Percentiles rank a stretch among this genome's conserved stretches.
Evolutionary conservation across 2,888 invertebrate species (phyloP).

Genomic region (Macrophya alboannulata): DNA sequence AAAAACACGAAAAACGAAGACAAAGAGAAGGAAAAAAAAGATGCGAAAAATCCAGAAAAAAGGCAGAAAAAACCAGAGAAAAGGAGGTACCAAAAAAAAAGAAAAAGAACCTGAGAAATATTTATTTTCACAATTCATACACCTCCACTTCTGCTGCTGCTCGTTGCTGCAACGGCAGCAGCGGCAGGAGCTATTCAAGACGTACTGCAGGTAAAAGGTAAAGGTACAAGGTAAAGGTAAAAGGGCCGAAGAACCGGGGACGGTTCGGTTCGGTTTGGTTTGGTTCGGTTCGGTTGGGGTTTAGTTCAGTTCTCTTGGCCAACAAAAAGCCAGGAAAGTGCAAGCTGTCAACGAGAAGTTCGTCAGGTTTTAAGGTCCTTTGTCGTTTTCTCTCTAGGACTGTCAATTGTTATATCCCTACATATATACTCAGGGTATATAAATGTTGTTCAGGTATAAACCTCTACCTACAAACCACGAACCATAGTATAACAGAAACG

Average conservation of each 20-base stretch:
- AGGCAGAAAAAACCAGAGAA: neutral
- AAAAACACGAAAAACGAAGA: too few species aligned
- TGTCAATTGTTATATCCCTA: conserved; percentile 23
- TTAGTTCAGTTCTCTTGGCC: neutral
- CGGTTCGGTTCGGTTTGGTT: neutral
- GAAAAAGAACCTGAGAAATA: neutral
- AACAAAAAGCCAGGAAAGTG: neutral
- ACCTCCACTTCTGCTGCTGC: neutral
- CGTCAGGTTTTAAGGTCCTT: neutral
- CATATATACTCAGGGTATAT: neutral
- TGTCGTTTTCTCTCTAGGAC: conserved; percentile 6
- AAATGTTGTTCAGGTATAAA: neutral
- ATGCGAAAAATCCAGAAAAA: neutral
- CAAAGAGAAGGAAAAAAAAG: neutral
- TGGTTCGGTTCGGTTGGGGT: neutral
- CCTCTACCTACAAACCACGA: neutral
- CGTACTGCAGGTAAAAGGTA: neutral
- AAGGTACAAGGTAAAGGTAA: conserved; percentile 14
- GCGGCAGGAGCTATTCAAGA: neutral
- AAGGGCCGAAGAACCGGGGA: neutral
- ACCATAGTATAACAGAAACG: neutral
- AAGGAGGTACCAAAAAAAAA: neutral
- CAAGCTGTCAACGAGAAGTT: conserved; percentile 2
- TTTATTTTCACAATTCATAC: neutral
- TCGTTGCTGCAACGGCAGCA: neutral